A percentile compares a stretch with the other conserved stretches of the same genome.
Conservation (phyloP, 23 tunicate genomes). For the Ciona savignyi region DNA sequence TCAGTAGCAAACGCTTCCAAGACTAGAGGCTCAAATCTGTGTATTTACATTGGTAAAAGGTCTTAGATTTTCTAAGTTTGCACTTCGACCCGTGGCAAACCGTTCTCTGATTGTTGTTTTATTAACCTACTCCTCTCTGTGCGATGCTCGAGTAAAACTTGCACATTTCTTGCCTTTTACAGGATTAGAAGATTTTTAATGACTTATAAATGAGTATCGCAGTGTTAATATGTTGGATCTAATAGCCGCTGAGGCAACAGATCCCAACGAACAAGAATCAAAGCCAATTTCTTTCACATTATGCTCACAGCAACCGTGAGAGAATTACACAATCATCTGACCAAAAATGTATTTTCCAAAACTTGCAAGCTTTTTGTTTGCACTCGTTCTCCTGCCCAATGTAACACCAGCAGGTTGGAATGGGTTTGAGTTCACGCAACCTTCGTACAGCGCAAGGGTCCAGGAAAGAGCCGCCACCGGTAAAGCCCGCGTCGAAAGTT, state of each 20-base stretch:
- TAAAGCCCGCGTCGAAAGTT: constrained; percentile 22
- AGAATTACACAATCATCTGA: neutral
- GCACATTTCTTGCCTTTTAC: too few relatives aligned
- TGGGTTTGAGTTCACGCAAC: constrained; percentile 19
- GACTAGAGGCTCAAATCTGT: too few relatives aligned
- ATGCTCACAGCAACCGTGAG: neutral
- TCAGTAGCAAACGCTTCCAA: too few relatives aligned
- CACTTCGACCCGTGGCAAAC: too few relatives aligned
- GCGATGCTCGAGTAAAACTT: too few relatives aligned
- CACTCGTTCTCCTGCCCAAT: neutral
- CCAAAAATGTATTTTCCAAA: neutral
- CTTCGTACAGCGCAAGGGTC: constrained; percentile 22
- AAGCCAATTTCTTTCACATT: neutral
- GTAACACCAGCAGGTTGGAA: neutral
- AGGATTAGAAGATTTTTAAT: too few relatives aligned
- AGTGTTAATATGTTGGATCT: neutral
- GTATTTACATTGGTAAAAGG: too few relatives aligned
- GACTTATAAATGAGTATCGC: too few relatives aligned
- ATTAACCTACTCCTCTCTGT: too few relatives aligned
- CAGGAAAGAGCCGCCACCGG: constrained; percentile 17
- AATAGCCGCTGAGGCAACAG: neutral
- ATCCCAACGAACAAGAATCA: neutral
- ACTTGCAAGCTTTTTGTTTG: neutral
- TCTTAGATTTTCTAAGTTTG: too few relatives aligned
- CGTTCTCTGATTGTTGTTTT: too few relatives aligned